A percentile compares a stretch with the other conserved stretches of the same genome.
phyloP scores from a whole-genome alignment of 2,888 invertebrate species.

The Philereme transversata region DNA sequence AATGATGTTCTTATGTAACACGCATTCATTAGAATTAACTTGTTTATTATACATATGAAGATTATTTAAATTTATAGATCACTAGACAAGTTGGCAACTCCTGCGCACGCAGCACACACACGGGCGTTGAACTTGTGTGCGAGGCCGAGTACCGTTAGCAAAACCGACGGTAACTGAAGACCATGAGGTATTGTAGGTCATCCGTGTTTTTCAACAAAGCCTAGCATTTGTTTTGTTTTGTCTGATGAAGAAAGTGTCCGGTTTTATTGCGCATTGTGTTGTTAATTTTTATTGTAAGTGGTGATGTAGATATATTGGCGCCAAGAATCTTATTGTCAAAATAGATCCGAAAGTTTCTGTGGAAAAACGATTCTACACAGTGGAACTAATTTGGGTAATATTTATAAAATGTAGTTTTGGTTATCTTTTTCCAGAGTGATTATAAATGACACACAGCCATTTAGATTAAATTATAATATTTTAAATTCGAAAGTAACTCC shows the following conservation, averaged over 20 bases:
- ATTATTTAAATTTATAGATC: background rate
- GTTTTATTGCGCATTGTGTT: conserved; percentile 1
- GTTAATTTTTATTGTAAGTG: background rate
- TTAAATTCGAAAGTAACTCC: no score
- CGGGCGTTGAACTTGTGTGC: conserved; percentile 56
- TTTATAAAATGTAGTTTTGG: no score
- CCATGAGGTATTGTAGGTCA: conserved; percentile 54
- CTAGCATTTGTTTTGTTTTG: conserved; percentile 32
- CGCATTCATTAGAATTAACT: background rate
- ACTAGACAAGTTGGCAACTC: conserved; percentile 51
- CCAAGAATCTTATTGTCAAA: no score
- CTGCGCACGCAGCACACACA: conserved; percentile 51
- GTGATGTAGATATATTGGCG: no score
- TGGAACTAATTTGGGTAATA: no score
- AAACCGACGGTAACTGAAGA: conserved; percentile 32
- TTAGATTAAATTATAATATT: no score
- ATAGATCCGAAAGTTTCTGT: no score
- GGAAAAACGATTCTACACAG: no score
- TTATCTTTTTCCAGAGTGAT: no score
- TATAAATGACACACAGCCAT: no score
- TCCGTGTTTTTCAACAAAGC: conserved; percentile 23
- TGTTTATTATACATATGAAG: background rate
- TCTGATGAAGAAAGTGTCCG: conserved; percentile 29
- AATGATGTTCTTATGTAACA: background rate
- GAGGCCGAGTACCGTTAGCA: conserved; percentile 70